Evolutionary conservation across 2,888 invertebrate genomes (phyloP).

Genomic region (Drosophila neonasuta): DNA sequence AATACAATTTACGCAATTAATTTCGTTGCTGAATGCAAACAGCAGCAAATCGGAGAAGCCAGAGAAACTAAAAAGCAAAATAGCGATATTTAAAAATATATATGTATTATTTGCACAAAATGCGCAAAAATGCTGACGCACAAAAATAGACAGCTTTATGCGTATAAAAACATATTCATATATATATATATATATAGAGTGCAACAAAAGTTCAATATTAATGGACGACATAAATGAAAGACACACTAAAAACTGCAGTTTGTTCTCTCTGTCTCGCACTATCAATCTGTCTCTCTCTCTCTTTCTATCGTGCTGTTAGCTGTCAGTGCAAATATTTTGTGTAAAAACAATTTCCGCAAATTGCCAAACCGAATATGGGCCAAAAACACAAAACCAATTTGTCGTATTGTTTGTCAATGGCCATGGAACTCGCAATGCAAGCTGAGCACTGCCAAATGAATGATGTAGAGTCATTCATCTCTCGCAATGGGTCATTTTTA

Average conservation of each 20-base stretch:
- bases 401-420: conserved; percentile 65
- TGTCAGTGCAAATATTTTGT: conserved; percentile 57
- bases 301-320: conserved; percentile 11
- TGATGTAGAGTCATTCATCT: conserved; percentile 64
- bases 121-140: conserved; percentile 36
- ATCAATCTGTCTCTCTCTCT: background rate
- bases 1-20: conserved; percentile 75
- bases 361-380: conserved; percentile 52
- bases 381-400: conserved; percentile 65
- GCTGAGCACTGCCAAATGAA: conserved; percentile 45
- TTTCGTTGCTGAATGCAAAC: conserved; percentile 59
- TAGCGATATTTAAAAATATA: conserved; percentile 41
- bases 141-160: conserved; percentile 1
- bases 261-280: background rate
- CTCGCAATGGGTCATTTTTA: conserved; percentile 34
- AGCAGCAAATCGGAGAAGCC: conserved; percentile 47
- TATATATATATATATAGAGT: conserved; percentile 38
- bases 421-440: conserved; percentile 28
- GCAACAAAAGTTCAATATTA: conserved; percentile 68
- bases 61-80: background rate
- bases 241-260: conserved; percentile 8
- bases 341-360: conserved; percentile 67
- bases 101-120: conserved; percentile 30
- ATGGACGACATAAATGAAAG: conserved; percentile 60
- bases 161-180: background rate